phyloP scores from a whole-genome alignment of 2,888 invertebrate genomes.

The Apodemia duryi region DNA sequence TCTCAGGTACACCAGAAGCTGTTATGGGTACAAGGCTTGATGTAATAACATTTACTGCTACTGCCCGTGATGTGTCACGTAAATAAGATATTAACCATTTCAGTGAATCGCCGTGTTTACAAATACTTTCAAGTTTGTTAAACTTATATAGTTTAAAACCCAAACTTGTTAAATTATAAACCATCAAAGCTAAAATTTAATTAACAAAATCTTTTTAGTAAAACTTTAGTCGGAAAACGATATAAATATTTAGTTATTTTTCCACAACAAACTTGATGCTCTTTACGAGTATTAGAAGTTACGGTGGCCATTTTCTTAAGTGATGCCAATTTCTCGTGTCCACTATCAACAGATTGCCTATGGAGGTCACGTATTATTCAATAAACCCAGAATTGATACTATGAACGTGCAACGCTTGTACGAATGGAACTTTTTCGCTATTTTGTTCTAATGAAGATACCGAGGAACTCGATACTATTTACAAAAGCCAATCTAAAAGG shows the following conservation, averaged over 20 bases:
- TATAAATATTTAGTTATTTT: neutral
- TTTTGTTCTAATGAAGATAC: conserved; percentile 54
- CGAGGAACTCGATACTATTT: conserved; percentile 24
- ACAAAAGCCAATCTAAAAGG: conserved; percentile 14
- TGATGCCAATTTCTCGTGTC: conserved; percentile 37
- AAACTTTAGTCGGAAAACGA: no score
- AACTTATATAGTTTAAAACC: no score
- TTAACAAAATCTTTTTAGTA: no score
- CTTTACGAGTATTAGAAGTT: neutral
- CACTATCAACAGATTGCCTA: conserved; percentile 54
- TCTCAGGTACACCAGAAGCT: no score
- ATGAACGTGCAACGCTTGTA: conserved; percentile 54
- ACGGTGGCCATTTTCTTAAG: conserved; percentile 13
- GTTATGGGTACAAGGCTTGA: no score
- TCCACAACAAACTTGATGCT: neutral
- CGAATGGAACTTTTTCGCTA: conserved; percentile 48
- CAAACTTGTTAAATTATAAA: no score
- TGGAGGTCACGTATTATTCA: conserved; percentile 71
- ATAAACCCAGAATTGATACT: conserved; percentile 73
- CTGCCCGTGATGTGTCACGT: no score
- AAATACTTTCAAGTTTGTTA: no score
- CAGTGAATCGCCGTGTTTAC: no score
- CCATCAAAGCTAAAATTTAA: no score
- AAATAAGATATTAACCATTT: no score
- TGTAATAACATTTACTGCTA: no score